These are phyloP conservation scores for Acronicta psi DNA, from an alignment of 2,888 invertebrate genomes.

Conservation along the genomic window DNA sequence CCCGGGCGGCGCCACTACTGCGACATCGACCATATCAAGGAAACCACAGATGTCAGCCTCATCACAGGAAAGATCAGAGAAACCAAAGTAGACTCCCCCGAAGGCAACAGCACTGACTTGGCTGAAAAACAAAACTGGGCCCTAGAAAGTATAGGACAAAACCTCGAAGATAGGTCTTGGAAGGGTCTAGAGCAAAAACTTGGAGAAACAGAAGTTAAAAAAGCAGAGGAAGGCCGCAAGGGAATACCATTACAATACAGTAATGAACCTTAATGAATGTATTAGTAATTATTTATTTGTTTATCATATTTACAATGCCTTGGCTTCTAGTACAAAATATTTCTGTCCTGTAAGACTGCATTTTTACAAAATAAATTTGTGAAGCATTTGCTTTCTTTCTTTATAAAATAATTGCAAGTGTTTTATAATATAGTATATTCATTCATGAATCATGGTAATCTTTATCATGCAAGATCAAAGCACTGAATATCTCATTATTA, in stretches of 20 bases:
- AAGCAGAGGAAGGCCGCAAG: constrained; percentile 91
- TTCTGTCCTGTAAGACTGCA: constrained; percentile 59
- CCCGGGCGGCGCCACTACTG: constrained; percentile 89
- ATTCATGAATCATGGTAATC: constrained; percentile 5
- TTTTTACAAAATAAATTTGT: constrained; percentile 47
- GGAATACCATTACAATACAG: constrained; percentile 93
- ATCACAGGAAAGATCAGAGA: constrained; percentile 92
- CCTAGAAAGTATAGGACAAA: constrained; percentile 89
- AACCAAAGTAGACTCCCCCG: constrained; percentile 73
- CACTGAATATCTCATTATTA: constrained; percentile 7
- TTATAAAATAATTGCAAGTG: constrained; percentile 17
- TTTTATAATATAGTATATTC: no score
- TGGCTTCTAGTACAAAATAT: constrained; percentile 49
- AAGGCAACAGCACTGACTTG: constrained; percentile 74
- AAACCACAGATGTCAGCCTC: constrained; percentile 91
- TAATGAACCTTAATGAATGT: constrained; percentile 86
- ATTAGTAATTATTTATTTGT: constrained; percentile 50
- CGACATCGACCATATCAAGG: constrained; percentile 77
- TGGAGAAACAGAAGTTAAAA: constrained; percentile 92
- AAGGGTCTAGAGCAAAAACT: constrained; percentile 95
- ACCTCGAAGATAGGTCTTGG: constrained; percentile 93
- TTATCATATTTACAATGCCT: constrained; percentile 61
- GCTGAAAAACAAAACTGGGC: constrained; percentile 86
- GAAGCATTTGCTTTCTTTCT: constrained; percentile 19
- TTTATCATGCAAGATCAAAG: constrained; percentile 10